phyloP scores from a whole-genome alignment of 2,888 invertebrate genomes.

The Chromoteleia sp. region DNA sequence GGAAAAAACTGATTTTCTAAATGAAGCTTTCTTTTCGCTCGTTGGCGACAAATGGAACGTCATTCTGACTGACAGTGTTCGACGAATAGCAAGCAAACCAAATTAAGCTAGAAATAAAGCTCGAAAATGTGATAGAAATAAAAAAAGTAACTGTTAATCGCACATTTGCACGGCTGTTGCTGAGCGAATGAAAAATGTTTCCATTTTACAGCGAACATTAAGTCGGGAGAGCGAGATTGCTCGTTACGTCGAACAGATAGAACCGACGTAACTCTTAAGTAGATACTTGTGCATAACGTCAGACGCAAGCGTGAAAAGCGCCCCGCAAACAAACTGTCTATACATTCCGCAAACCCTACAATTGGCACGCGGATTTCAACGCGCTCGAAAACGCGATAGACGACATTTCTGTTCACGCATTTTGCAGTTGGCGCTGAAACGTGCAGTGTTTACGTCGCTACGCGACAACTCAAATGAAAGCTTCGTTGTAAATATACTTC shows the following conservation, averaged over 20 bases:
- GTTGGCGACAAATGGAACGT: no score
- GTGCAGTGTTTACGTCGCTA: conserved; percentile 23
- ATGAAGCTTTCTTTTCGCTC: no score
- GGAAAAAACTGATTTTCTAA: no score
- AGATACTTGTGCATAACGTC: conserved; percentile 31
- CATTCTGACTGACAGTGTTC: no score
- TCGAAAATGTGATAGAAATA: conserved; percentile 14
- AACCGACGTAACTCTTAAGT: conserved; percentile 34
- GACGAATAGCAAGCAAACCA: not conserved
- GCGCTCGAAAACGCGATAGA: conserved; percentile 9
- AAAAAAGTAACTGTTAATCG: conserved; percentile 11
- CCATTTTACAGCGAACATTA: conserved; percentile 20
- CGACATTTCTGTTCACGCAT: conserved; percentile 28
- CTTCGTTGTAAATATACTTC: conserved; percentile 5
- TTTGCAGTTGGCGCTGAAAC: conserved; percentile 18
- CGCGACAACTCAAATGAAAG: conserved; percentile 27
- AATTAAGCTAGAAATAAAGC: not conserved
- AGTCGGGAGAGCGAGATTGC: conserved; percentile 30
- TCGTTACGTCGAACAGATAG: conserved; percentile 36
- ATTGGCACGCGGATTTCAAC: conserved; percentile 15
- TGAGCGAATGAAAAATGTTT: conserved; percentile 27
- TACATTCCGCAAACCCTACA: conserved; percentile 25
- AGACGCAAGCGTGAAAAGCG: conserved; percentile 29
- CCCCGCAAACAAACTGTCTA: no score
- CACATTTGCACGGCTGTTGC: conserved; percentile 15